phyloP scores from a whole-genome alignment of 2,797 vertebrate species.

The Tokudaia tokunoshimensis region DNA sequence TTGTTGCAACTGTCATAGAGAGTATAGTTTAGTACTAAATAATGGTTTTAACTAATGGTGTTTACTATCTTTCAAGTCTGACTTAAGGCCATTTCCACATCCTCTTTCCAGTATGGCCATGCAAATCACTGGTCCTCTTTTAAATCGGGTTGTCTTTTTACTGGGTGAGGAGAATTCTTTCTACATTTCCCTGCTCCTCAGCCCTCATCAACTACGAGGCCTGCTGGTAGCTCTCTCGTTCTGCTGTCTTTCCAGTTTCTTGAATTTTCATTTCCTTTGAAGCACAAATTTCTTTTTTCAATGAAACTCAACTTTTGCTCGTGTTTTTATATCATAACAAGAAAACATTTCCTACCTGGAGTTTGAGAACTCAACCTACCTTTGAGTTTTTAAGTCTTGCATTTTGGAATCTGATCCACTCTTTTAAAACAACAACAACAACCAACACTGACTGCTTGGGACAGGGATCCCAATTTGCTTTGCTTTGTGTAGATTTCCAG shows the following conservation, averaged over 20 bases:
- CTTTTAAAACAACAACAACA: not conserved
- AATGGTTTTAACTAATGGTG: not conserved
- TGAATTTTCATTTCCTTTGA: not conserved
- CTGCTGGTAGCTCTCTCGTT: not conserved
- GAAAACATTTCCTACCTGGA: slow-evolving; percentile 3
- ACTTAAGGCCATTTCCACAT: not conserved
- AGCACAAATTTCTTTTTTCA: not conserved
- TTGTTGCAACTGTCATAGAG: not conserved
- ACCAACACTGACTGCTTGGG: not conserved
- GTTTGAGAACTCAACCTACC: not conserved
- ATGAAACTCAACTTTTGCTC: not conserved
- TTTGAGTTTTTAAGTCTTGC: not conserved
- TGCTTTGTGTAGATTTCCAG: not conserved
- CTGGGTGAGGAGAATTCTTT: not conserved
- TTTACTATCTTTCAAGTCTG: not conserved
- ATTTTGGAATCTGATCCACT: not conserved
- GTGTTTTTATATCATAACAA: not conserved
- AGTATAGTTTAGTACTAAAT: not conserved
- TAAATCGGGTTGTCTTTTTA: slow-evolving; percentile 8
- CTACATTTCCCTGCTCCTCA: not conserved
- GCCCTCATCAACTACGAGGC: not conserved
- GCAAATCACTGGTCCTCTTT: not conserved
- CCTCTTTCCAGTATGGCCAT: slow-evolving; percentile 28
- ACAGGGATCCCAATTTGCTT: not conserved
- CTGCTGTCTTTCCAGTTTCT: not conserved